phyloP scores from a whole-genome alignment of 92 coral and sea anemone genomes.

The Heteractis magnifica region DNA sequence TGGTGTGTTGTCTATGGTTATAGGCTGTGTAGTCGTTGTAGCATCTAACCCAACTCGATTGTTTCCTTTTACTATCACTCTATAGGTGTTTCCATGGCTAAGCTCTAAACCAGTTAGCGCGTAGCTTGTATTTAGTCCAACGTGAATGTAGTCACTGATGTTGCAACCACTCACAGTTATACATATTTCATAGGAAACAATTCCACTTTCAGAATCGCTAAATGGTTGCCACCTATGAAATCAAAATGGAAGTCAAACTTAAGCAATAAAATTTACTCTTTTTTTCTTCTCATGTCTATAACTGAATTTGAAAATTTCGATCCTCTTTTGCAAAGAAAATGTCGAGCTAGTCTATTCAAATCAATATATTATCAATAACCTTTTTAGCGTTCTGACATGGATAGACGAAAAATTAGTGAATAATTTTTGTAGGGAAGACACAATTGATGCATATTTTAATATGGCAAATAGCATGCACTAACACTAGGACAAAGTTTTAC shows the following conservation, averaged over 20 bases:
- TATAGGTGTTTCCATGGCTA: conserved; percentile 55
- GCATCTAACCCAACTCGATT: conserved; percentile 71
- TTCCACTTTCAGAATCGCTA: conserved; percentile 73
- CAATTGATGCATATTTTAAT: no score
- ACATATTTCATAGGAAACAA: conserved; percentile 65
- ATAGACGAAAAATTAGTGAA: no score
- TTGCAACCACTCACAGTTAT: conserved; percentile 57
- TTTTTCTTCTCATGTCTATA: neutral
- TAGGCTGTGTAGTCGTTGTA: conserved; percentile 44
- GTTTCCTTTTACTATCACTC: conserved; percentile 61
- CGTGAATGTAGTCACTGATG: conserved; percentile 33
- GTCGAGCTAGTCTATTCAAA: no score
- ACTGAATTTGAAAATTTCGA: neutral
- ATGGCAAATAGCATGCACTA: no score
- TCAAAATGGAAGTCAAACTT: neutral
- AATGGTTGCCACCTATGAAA: conserved; percentile 74
- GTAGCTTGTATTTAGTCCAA: conserved; percentile 50
- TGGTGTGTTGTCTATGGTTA: conserved; percentile 70
- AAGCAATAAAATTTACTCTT: neutral
- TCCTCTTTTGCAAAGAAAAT: no score
- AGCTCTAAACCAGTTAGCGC: conserved; percentile 51
- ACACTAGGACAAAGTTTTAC: neutral
- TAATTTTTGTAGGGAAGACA: no score
- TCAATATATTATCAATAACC: no score
- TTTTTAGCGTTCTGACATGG: no score